Percentiles rank a stretch among this genome's conserved stretches.
Conservation (phyloP, 2,113 vertebrate genomes). For the Callipepla californica region DNA sequence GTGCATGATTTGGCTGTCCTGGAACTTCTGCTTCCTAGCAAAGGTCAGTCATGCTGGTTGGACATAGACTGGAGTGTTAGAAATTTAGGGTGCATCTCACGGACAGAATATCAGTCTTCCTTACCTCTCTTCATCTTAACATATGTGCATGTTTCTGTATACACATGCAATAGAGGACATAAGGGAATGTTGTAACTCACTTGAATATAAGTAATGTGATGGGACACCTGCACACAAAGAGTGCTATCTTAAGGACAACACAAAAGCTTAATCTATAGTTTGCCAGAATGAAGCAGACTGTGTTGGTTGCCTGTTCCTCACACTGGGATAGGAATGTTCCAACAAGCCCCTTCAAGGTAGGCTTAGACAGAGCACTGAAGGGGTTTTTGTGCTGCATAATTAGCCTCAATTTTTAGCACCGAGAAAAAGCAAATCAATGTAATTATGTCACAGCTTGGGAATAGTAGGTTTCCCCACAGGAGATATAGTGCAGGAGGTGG, state of each 20-base stretch:
- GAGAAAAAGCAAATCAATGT: neutral
- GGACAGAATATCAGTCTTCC: neutral
- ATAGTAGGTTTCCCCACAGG: neutral
- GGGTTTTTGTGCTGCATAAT: neutral
- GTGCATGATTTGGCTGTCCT: neutral
- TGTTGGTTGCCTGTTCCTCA: neutral
- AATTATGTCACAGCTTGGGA: neutral
- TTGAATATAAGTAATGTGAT: neutral
- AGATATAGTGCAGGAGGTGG: neutral
- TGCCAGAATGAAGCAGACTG: neutral
- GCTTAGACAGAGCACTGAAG: neutral
- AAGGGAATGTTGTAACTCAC: neutral
- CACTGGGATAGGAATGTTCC: neutral
- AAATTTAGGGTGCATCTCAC: neutral
- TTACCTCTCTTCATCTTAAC: neutral
- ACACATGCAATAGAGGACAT: neutral
- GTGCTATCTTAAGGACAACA: neutral
- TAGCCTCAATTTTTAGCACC: neutral
- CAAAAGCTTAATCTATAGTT: neutral
- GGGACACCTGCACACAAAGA: neutral
- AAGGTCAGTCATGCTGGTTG: neutral
- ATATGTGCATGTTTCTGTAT: neutral
- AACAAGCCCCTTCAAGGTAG: neutral
- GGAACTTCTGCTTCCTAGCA: neutral
- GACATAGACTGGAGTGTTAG: neutral